Evolutionary conservation across 1,140 invertebrate species (phyloP), one percentile per base, ranked within the genome.

Genomic region (Diploscapter pachys): DNA sequence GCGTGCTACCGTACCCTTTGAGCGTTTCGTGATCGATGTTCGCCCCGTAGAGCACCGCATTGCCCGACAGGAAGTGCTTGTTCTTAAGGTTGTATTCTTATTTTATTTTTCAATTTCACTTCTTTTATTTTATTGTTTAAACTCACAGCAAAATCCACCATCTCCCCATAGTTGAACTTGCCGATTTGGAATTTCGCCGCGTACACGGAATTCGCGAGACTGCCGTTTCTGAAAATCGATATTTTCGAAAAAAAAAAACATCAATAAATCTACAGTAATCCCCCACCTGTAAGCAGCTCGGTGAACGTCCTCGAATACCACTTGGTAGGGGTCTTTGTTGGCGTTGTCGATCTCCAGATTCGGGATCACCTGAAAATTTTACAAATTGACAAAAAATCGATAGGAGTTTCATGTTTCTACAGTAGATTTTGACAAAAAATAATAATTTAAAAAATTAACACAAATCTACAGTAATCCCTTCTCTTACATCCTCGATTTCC

Each of bases 221-320:
- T 62, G 57, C 84, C 83, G 55, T 85, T 85, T 62, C 83, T 71
- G 13, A 50, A 71, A 62, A 59, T 59, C 13, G 13, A 11, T 9
- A 13, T 59, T 11, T 59, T 2, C 9, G 9, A 1, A 59, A 59
- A 1, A 13, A 11, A 11, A 1, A 13, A 11, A 11, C 9, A 59
- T 59, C 57, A 59, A 59, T 9, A 59, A 59, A 13, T 59, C 13
- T 59, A 9, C 9, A 9, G 9, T 13, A 59, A 59, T 49, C 6
- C 1, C 6, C 13, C 8, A 63, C 71, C 71, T 77, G 75, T 80
- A 85, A 9, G 83, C 84, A 53, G 83, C 82, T 6, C 77, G 76
- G 79, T 85, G 83, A 54, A 85, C 62, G 54, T 75, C 72, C 11
- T 85, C 84, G 31, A 85, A 54, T 6, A 81, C 52, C n/a, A 75